Evolutionary conservation across 2,797 vertebrate species (phyloP).

Genomic region (Tinamus major): DNA sequence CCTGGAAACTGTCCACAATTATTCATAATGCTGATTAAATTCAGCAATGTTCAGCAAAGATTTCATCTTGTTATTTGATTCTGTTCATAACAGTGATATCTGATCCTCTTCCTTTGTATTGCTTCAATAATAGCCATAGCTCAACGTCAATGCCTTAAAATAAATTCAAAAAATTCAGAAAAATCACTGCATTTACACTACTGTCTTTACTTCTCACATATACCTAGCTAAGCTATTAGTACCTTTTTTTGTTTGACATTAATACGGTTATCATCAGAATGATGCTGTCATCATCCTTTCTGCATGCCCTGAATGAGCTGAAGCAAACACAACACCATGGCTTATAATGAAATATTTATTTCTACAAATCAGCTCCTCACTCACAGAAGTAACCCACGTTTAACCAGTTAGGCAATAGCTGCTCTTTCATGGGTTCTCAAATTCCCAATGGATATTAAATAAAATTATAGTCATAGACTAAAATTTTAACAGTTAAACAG

Average conservation of each 20-base stretch:
- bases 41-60: slow-evolving; percentile 28
- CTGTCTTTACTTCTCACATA: fast-evolving
- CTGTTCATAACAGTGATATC: background rate
- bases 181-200: fast-evolving
- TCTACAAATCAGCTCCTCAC: background rate
- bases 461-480: too few relatives aligned
- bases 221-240: background rate
- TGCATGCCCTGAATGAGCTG: background rate
- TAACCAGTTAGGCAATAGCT: background rate
- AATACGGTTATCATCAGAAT: background rate
- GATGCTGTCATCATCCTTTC: background rate
- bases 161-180: background rate
- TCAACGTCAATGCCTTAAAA: background rate
- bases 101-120: background rate
- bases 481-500: too few relatives aligned
- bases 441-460: too few relatives aligned
- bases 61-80: background rate
- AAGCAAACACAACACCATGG: background rate
- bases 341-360: slow-evolving; percentile 8
- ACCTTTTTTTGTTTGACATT: background rate
- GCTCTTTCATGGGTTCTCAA: slow-evolving; percentile 5
- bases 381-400: background rate
- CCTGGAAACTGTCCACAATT: background rate
- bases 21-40: slow-evolving; percentile 37
- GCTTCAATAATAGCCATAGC: background rate